phyloP scores from a whole-genome alignment of 2,888 invertebrate genomes.

The Colostygia pectinataria region DNA sequence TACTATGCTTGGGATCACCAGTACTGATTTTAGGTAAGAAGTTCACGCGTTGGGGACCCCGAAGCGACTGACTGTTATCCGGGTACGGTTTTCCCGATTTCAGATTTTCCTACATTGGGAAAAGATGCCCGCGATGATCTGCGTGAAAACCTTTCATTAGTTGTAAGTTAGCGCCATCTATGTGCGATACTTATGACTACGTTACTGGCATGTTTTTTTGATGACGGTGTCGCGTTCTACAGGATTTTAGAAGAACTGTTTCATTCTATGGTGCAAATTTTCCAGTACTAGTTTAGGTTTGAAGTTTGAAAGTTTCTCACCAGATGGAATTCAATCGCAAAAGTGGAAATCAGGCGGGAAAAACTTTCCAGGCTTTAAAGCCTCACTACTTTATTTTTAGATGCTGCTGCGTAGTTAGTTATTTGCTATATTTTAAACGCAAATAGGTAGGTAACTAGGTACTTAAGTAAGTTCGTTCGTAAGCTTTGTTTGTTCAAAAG shows the following conservation, averaged over 20 bases:
- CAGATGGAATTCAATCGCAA: slow-evolving; percentile 6
- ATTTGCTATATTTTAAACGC: too few species aligned
- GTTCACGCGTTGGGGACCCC: slow-evolving; percentile 64
- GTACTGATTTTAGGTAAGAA: slow-evolving; percentile 39
- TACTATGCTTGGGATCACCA: slow-evolving; percentile 18
- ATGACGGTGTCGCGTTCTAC: slow-evolving; percentile 6
- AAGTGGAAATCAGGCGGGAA: not conserved
- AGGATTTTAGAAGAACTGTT: not conserved
- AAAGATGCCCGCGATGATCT: slow-evolving; percentile 34
- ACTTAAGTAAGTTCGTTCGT: too few species aligned
- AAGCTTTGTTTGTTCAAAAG: too few species aligned
- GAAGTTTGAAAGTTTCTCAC: not conserved
- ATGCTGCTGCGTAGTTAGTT: too few species aligned
- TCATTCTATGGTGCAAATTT: too few species aligned
- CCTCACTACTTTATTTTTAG: too few species aligned
- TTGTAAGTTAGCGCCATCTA: slow-evolving; percentile 36
- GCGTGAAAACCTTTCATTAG: slow-evolving; percentile 23
- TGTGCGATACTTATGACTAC: slow-evolving; percentile 10
- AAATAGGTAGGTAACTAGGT: too few species aligned
- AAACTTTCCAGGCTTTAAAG: too few species aligned
- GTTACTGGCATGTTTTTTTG: not conserved
- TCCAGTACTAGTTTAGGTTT: slow-evolving; percentile 1
- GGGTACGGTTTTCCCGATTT: slow-evolving; percentile 69
- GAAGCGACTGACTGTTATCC: slow-evolving; percentile 72
- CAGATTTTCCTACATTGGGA: slow-evolving; percentile 49